A percentile compares a stretch with the other conserved stretches of the same genome.
These are phyloP conservation scores for Mionectes macconnelli DNA, from an alignment of 2,113 vertebrate genomes.

Conservation along the genomic window DNA sequence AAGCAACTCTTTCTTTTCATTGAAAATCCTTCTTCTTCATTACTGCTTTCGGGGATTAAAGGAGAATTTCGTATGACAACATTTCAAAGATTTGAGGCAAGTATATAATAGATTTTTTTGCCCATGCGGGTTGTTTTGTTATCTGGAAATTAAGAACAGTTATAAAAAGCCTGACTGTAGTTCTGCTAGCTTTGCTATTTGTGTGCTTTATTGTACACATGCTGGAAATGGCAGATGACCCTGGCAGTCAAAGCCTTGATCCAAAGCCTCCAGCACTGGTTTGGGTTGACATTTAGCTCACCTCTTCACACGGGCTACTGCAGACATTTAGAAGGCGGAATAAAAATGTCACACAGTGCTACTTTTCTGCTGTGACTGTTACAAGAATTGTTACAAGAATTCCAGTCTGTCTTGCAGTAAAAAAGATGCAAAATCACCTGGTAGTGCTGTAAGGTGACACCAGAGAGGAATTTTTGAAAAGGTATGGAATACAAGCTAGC, in stretches of 20 bases:
- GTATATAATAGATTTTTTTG: constrained; percentile 70
- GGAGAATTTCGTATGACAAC: constrained; percentile 99
- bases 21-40: constrained; percentile 81
- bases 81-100: constrained; percentile 98
- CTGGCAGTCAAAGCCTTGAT: background rate
- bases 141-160: background rate
- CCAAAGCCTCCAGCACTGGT: background rate
- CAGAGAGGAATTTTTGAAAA: background rate
- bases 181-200: background rate
- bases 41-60: constrained; percentile 90
- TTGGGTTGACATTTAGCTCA: background rate
- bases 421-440: background rate
- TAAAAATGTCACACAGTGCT: background rate
- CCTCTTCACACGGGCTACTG: background rate
- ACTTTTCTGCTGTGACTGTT: background rate
- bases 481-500: background rate
- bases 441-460: background rate
- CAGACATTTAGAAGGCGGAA: background rate
- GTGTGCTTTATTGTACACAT: background rate
- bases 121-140: background rate
- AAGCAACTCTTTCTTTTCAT: constrained; percentile 46
- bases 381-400: background rate
- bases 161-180: background rate
- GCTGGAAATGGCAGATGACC: background rate
- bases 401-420: background rate